Base-by-base conservation (phyloP, 1,140 invertebrate genomes). In the Hydropsyche tenuis region DNA sequence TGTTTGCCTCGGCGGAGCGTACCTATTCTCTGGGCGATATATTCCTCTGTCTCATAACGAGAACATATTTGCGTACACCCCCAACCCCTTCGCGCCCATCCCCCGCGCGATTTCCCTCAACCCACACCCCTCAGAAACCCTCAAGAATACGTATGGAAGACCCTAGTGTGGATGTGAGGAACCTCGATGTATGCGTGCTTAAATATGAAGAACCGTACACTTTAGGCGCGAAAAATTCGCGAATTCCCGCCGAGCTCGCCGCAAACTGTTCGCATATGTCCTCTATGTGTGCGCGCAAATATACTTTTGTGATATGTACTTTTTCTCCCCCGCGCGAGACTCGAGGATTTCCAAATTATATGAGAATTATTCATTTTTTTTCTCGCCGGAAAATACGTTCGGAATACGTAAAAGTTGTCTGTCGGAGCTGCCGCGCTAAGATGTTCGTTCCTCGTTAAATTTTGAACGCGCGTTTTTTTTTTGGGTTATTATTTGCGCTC, bases 41-140 rank as follows among this genome's bases (percentile, higher is more conserved):
- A 77, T 77, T 73, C 76, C 66, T 77, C 76, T 77, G 76, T 77
- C 76, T 77, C 76, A 77, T 77, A 77, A 77, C 76, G 76, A 77
- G 76, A 74, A 77, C 69, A 73, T 77, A 77, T 77, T 77, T 77
- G 76, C 76, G 76, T 77, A 77, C 70, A 53, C 27, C 53, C 60
- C 60, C 14, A 25, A 37, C 30, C 64, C 63, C 42, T 9, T 16
- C 12, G 4, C 48, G 27, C 20, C 3, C 30, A 12, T 18, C n/a
- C 43, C 48, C 66, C 48, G 68, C 64, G 25, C 63, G n/a, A 16
- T 25, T 11, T 18, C 18, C n/a, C n/a, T n/a, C n/a, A n/a, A n/a
- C n/a, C n/a, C n/a, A n/a, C n/a, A n/a, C n/a, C n/a, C n/a, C n/a
- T n/a, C n/a, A n/a, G n/a, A n/a, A n/a, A n/a, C n/a, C n/a, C n/a